Percentiles rank a stretch among this genome's conserved stretches.
Conservation (phyloP, 2,113 vertebrate species). For the Chionodraco myersi region DNA sequence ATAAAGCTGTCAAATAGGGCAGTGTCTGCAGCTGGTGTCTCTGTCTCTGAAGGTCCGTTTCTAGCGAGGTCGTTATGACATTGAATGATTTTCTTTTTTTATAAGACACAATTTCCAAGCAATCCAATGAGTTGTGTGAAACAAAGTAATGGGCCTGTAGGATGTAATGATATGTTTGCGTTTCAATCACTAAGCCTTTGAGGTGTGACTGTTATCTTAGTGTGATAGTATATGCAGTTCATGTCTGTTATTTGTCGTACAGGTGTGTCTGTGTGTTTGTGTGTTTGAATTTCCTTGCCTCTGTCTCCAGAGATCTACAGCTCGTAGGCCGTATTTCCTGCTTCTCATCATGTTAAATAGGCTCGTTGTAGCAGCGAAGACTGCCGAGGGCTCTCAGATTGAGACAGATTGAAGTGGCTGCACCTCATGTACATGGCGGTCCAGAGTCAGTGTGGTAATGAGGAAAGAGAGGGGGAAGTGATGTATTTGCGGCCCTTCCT, state of each 20-base stretch:
- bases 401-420: conserved; percentile 47
- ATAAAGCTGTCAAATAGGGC: neutral
- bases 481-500: conserved; percentile 36
- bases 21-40: neutral
- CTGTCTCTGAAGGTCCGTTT: neutral
- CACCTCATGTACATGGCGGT: conserved; percentile 29
- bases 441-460: conserved; percentile 16
- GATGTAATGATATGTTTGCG: too few relatives aligned
- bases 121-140: neutral
- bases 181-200: neutral
- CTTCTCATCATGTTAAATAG: conserved; percentile 23
- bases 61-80: neutral
- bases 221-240: neutral
- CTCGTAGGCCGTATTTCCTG: conserved; percentile 14
- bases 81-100: neutral
- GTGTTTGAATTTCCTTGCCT: neutral
- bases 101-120: too few relatives aligned
- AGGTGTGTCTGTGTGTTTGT: neutral
- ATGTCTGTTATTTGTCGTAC: neutral
- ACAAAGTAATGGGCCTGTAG: neutral
- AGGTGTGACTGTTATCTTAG: neutral
- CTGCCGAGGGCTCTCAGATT: conserved; percentile 32
- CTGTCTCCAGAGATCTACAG: conserved; percentile 18
- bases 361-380: neutral
- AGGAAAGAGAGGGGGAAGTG: conserved; percentile 2